Conservation (phyloP, 2,113 vertebrate species). For the Phrynosoma platyrhinos region DNA sequence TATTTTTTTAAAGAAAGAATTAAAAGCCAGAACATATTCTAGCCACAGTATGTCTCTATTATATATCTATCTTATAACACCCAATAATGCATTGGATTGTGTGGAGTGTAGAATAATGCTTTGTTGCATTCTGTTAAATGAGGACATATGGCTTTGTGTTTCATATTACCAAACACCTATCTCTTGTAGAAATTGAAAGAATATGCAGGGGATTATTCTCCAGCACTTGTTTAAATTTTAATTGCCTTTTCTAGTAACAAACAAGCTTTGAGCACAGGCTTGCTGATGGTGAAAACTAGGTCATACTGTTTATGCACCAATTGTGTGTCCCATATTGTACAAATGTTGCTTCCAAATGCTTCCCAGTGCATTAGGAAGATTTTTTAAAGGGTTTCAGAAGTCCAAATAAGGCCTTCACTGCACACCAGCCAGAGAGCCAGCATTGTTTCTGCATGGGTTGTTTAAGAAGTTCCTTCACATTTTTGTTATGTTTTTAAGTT, state of each 20-base stretch:
- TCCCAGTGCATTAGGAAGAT: slow-evolving; percentile 48
- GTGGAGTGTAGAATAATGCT: slow-evolving; percentile 31
- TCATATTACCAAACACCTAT: slow-evolving; percentile 57
- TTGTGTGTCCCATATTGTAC: slow-evolving; percentile 46
- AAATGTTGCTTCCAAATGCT: slow-evolving; percentile 40
- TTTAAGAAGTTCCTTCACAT: slow-evolving; percentile 29
- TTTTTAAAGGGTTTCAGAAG: slow-evolving; percentile 42
- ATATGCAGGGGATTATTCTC: slow-evolving; percentile 67
- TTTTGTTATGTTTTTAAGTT: slow-evolving; percentile 22
- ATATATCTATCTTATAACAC: background rate
- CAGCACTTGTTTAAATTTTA: slow-evolving; percentile 79
- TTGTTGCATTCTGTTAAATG: slow-evolving; percentile 63
- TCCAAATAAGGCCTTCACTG: slow-evolving; percentile 41
- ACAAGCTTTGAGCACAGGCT: slow-evolving; percentile 72
- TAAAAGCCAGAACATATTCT: background rate
- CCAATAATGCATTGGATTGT: slow-evolving; percentile 35
- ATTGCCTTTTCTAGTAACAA: slow-evolving; percentile 75
- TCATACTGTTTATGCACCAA: slow-evolving; percentile 66
- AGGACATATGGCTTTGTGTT: slow-evolving; percentile 53
- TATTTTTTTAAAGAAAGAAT: slow-evolving; percentile 25
- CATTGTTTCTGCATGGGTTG: slow-evolving; percentile 19
- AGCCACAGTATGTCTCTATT: background rate
- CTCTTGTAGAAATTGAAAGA: slow-evolving; percentile 56
- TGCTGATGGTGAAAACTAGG: slow-evolving; percentile 75
- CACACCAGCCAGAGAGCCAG: background rate